Evolutionary conservation across 2,113 vertebrate genomes (phyloP).

Genomic region (Leiothrix lutea): DNA sequence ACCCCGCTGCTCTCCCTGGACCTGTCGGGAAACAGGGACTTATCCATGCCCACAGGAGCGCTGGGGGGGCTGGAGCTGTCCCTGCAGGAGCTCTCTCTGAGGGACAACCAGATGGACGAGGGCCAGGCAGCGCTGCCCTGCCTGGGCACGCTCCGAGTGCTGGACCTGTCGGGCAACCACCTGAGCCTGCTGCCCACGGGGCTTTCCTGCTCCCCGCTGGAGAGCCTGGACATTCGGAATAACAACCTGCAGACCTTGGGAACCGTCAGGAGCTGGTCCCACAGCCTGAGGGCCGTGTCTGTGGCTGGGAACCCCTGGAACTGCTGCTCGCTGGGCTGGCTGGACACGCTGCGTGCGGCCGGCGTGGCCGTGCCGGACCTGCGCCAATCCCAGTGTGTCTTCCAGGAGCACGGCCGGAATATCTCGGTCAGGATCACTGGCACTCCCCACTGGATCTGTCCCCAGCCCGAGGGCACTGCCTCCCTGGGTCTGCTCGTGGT

Average conservation of each 20-base stretch:
- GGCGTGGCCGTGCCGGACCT: conserved; percentile 66
- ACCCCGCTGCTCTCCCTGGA: conserved; percentile 73
- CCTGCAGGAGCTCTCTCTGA: conserved; percentile 74
- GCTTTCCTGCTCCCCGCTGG: conserved; percentile 65
- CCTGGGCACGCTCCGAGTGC: conserved; percentile 44
- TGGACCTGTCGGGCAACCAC: conserved; percentile 74
- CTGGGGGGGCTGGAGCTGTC: conserved; percentile 67
- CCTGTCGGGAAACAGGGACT: conserved; percentile 69
- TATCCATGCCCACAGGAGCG: conserved; percentile 47
- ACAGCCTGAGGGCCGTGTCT: conserved; percentile 48
- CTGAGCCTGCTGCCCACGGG: conserved; percentile 60
- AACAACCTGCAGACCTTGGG: conserved; percentile 67
- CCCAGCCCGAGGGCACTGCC: not conserved
- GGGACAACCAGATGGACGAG: conserved; percentile 63
- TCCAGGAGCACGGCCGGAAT: not conserved
- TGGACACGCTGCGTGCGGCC: conserved; percentile 40
- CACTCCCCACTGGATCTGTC: not conserved
- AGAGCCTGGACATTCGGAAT: conserved; percentile 66
- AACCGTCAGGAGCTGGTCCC: not conserved
- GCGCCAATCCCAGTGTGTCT: conserved; percentile 44
- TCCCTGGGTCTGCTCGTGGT: not conserved
- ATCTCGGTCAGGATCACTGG: not conserved
- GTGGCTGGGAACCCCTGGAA: conserved; percentile 76
- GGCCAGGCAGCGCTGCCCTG: conserved; percentile 66
- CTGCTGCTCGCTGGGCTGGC: conserved; percentile 78